Evolutionary conservation across 2,797 vertebrate genomes (phyloP), one percentile per base, ranked within the genome.

Genomic region (Silurus lanzhouensis): DNA sequence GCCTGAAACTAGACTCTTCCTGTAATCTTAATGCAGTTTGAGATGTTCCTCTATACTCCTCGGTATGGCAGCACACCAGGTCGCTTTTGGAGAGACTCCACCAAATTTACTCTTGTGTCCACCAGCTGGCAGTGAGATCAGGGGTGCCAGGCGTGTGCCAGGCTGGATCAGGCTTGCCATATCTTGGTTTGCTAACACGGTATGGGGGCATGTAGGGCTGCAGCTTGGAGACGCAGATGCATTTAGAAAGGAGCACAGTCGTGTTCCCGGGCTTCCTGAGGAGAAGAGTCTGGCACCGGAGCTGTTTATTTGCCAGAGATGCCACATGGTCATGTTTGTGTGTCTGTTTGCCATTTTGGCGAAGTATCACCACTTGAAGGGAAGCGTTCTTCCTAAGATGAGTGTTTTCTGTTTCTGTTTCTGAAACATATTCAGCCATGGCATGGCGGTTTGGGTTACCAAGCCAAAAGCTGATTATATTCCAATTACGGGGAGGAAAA

Each of bases 281-380:
- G 91, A 91, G 90, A 84, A 74, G 94, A 95, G 92, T 93, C 94
- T 95, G 95, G 92, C 87, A 83, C 60, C 55, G 61, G 27, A 25
- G 79, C 31, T 9, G 81, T 64, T 82, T 13, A 19, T 86, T 25
- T 88, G 92, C 93, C 94, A 94, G 91, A 87, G 90, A 91, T 91
- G 91, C 91, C 93, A 91, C 90, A 90, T 92, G 90, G 87, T 27
- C 78, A 66, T 81, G 12, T 81, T 86, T 88, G 86, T 91, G 80
- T 87, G 38, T 79, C 31, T 46, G 76, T 87, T 88, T 88, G 58
- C 52, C 70, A 85, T 90, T 85, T 67, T 76, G 83, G 82, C 82
- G 68, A 67, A 57, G 38, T 10, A 9, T 20, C 58, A n/a, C 63
- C 12, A 83, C 6, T 63, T 64, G 27, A 66, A 64, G 25, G 79